Percentiles rank a stretch among this genome's conserved stretches.
These are phyloP conservation scores for Sussaba pulchella DNA, from an alignment of 2,888 invertebrate species.

Conservation along the genomic window DNA sequence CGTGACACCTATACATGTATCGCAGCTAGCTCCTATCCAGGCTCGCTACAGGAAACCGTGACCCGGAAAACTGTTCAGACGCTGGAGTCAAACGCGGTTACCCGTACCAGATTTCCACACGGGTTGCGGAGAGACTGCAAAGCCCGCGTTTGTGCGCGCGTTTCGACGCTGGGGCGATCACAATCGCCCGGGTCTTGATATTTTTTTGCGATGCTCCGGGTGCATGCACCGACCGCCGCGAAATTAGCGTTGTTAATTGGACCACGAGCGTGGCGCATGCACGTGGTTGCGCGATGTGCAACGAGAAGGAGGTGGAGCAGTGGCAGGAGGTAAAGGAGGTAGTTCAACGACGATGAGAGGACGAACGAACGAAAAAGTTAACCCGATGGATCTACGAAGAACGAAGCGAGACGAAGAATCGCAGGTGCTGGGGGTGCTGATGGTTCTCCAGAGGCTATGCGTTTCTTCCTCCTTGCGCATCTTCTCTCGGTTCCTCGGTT, in stretches of 20 bases:
- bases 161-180: slow-evolving; percentile 57
- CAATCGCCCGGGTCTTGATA: slow-evolving; percentile 60
- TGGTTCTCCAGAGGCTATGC: slow-evolving; percentile 53
- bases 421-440: slow-evolving; percentile 61
- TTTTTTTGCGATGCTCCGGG: slow-evolving; percentile 43
- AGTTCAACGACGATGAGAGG: slow-evolving; percentile 11
- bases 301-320: slow-evolving; percentile 42
- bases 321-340: slow-evolving; percentile 37
- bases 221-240: slow-evolving; percentile 56
- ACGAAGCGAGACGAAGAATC: slow-evolving; percentile 43
- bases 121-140: too few species aligned
- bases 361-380: slow-evolving; percentile 37
- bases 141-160: not conserved
- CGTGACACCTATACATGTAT: too few species aligned
- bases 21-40: too few species aligned
- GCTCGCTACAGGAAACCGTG: too few species aligned
- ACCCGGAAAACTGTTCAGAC: too few species aligned
- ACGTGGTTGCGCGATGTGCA: slow-evolving; percentile 59
- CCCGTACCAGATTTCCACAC: too few species aligned
- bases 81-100: too few species aligned
- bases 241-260: slow-evolving; percentile 75
- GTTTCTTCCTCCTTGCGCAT: slow-evolving; percentile 51
- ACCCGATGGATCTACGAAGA: not conserved
- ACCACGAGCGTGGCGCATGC: slow-evolving; percentile 66
- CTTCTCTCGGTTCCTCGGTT: slow-evolving; percentile 45